Percentiles rank a stretch among this genome's conserved stretches.
phyloP scores from a whole-genome alignment of 2,888 invertebrate species.

The Podabrus alpinus region DNA sequence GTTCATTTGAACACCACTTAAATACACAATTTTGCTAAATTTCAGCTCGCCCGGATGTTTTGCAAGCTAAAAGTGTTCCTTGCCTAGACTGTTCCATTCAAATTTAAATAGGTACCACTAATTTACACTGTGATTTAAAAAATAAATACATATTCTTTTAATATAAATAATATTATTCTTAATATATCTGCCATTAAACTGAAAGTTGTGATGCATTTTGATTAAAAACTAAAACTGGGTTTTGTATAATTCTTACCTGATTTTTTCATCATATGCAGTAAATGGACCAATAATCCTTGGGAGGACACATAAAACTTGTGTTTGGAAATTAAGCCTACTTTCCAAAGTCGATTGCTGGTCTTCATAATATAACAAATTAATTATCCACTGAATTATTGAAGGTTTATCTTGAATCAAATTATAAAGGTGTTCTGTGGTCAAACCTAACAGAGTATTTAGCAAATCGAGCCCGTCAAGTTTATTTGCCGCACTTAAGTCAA shows the following conservation, averaged over 20 bases:
- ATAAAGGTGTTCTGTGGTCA: conserved; percentile 3
- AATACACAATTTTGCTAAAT: too few species aligned
- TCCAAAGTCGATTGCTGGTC: conserved; percentile 18
- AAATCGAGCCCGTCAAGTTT: conserved; percentile 38
- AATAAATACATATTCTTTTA: too few species aligned
- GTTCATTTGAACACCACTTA: too few species aligned
- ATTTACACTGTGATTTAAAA: too few species aligned
- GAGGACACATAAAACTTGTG: conserved; percentile 37
- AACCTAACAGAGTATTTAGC: conserved; percentile 28
- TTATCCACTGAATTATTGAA: conserved; percentile 29
- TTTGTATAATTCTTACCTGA: conserved; percentile 37
- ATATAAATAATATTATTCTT: too few species aligned
- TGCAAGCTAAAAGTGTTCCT: too few species aligned
- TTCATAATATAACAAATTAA: conserved; percentile 25
- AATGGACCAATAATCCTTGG: conserved; percentile 27
- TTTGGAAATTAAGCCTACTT: conserved; percentile 30
- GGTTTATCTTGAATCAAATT: conserved; percentile 8
- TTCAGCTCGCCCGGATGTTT: too few species aligned
- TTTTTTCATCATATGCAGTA: conserved; percentile 29
- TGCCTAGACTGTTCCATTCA: too few species aligned
- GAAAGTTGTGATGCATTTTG: not conserved
- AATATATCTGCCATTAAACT: not conserved
- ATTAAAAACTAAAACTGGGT: not conserved
- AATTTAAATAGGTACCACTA: too few species aligned
- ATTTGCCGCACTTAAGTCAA: conserved; percentile 30